Evolutionary conservation across 2,888 invertebrate genomes (phyloP), one percentile per base, ranked within the genome.

Genomic region (Cantharis nigra): DNA sequence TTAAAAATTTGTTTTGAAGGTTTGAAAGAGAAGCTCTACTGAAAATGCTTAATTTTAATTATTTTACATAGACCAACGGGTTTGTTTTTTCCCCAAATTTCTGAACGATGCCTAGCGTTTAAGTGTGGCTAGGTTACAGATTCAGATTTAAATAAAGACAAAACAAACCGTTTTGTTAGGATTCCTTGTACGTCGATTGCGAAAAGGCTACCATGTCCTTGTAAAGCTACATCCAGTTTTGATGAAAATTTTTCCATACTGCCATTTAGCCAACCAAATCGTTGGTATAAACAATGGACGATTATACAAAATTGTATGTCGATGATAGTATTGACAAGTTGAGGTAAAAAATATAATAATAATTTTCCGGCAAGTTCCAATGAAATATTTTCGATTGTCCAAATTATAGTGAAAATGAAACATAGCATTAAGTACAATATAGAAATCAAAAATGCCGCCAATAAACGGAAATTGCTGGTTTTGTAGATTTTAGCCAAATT

Each of bases 401-500:
- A 9, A 67, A 23, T 9, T 9, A 23, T 3, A 3, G 13, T 67
- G 9, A 67, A 67, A 67, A 20, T 3, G 26, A 67, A 67, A 23
- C 65, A 67, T 1, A 67, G 2, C 4, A 23, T n/a, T 20, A 67
- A 26, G 26, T 23, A 67, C n/a, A n/a, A 26, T 9, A 69, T 16
- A 7, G 73, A 62, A 28, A 13, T 26, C 11, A 26, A 9, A n/a
- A 74, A 14, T 3, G 62, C 69, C 0, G 28, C 9, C 28, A 28
- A 9, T 63, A 69, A 16, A 26, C 63, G 69, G 9, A 18, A 28
- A 9, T 28, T 62, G 9, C 49, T 63, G 26, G 30, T 70, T 11
- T 11, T 33, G 18, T 74, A 74, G 23, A 30, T 63, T 69, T 70
- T 18, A 5, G 20, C 14, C n/a, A 74, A 26, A 74, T 74, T 30